phyloP scores from a whole-genome alignment of 2,113 vertebrate genomes.

The Eptesicus fuscus region DNA sequence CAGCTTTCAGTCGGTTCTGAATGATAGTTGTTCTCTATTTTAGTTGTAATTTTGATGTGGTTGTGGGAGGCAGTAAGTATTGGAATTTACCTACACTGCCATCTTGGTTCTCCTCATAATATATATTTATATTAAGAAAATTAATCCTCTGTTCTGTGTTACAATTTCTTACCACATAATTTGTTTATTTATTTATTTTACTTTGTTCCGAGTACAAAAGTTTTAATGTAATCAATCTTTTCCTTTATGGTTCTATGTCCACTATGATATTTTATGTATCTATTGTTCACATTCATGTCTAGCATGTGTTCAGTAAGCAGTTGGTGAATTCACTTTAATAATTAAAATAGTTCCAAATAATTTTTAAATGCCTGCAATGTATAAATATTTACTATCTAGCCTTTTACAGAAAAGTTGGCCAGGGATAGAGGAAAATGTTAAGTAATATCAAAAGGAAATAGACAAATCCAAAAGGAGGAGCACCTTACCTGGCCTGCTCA shows the following conservation, averaged over 20 bases:
- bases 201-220: neutral
- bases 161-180: neutral
- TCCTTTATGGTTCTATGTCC: neutral
- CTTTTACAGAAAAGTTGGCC: neutral
- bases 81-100: no score
- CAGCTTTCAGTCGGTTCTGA: no score
- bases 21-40: no score
- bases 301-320: neutral
- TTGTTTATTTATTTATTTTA: slow-evolving; percentile 5
- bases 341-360: neutral
- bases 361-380: neutral
- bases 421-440: neutral
- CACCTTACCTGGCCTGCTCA: neutral
- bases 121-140: neutral
- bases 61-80: no score
- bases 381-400: neutral
- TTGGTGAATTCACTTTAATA: neutral
- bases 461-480: neutral
- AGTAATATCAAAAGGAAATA: neutral
- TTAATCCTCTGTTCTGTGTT: neutral
- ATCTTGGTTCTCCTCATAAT: neutral
- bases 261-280: neutral
- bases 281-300: neutral
- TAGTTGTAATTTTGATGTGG: no score
- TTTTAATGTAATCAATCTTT: neutral